Conservation (phyloP, 1,140 invertebrate species). For the Conus ventricosus region DNA sequence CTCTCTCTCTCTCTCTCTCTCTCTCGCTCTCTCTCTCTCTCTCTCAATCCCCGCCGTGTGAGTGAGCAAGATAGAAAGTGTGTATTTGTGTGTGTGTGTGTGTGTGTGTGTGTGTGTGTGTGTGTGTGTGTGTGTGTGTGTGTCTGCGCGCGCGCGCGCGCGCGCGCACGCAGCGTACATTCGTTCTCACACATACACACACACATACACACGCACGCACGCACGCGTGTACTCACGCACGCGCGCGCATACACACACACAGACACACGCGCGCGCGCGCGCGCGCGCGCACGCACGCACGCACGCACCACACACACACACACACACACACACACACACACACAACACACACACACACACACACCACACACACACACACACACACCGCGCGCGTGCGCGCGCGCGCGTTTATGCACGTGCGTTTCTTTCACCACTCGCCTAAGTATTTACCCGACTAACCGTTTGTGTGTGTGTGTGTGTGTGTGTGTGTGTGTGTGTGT, state of each 20-base stretch:
- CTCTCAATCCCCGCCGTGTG: too few relatives aligned
- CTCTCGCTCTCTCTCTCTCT: too few relatives aligned
- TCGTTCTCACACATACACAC: background rate
- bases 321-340: too few relatives aligned
- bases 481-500: too few relatives aligned
- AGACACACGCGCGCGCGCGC: too few relatives aligned
- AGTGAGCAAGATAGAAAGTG: background rate
- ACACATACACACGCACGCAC: background rate
- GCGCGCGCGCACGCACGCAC: background rate
- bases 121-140: slow-evolving; percentile 6
- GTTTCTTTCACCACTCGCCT: background rate
- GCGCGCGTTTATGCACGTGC: background rate
- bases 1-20: too few relatives aligned
- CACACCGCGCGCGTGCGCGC: background rate
- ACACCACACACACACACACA: too few relatives aligned
- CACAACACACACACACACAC: background rate
- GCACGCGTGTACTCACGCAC: background rate
- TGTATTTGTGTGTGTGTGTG: background rate
- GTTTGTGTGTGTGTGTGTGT: background rate
- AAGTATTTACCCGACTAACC: too few relatives aligned
- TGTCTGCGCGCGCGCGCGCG: too few relatives aligned
- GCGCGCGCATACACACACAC: background rate
- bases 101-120: background rate
- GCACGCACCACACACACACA: background rate
- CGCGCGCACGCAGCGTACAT: background rate